Conservation (phyloP, 2,797 vertebrate species). For the Emys orbicularis region DNA sequence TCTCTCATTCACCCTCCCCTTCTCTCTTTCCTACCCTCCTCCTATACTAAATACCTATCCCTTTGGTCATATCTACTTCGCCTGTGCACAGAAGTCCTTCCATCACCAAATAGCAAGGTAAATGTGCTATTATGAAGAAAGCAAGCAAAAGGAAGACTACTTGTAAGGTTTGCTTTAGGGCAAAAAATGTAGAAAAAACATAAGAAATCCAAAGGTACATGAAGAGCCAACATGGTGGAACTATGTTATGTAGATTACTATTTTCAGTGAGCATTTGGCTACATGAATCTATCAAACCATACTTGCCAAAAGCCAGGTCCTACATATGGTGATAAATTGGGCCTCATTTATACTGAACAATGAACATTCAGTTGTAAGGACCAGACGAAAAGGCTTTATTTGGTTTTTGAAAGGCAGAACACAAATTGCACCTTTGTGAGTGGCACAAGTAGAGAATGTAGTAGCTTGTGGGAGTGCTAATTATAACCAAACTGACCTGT, state of each 20-base stretch:
- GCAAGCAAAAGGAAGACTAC: slow-evolving; percentile 1
- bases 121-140: neutral
- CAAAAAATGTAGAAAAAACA: too few relatives aligned
- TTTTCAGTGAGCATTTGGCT: too few relatives aligned
- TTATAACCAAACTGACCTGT: neutral
- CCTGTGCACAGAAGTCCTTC: neutral
- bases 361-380: neutral
- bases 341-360: neutral
- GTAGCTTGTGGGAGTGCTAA: neutral
- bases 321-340: neutral
- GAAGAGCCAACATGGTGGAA: too few relatives aligned
- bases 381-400: neutral
- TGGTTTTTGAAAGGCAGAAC: neutral
- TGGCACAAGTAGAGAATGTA: neutral
- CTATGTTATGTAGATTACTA: too few relatives aligned
- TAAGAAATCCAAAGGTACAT: too few relatives aligned
- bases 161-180: too few relatives aligned
- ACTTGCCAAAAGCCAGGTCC: neutral
- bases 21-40: neutral
- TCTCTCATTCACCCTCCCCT: neutral
- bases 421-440: neutral
- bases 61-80: neutral
- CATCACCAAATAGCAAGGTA: neutral
- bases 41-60: neutral
- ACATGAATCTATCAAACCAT: neutral